Evolutionary conservation across 1,140 invertebrate genomes (phyloP), one percentile per base, ranked within the genome.

Genomic region (Lithobius niger): DNA sequence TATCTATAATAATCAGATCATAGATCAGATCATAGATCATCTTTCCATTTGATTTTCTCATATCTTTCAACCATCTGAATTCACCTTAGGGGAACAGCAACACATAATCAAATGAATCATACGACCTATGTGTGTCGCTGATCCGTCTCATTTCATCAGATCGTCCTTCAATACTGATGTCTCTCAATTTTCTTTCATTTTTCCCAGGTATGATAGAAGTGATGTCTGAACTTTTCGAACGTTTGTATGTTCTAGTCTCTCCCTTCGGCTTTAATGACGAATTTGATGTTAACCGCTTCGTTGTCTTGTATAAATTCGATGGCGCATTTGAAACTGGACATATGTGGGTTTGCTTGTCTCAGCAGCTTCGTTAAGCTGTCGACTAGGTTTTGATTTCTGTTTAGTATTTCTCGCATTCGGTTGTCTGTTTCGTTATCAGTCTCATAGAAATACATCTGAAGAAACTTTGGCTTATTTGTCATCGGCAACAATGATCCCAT

Each of bases 61-160:
- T 24, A 18, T 25, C 55, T 2, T 54, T 15, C n/a, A 19, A 55
- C 55, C 55, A 56, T 3, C 54, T 69, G 64, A 74, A 67, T 61
- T 73, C 64, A 25, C 74, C 71, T 61, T 70, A 48, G 63, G 68
- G 71, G 64, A 73, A 75, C 25, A 75, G 61, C 3, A 75, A 54
- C 25, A 68, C 70, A 66, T 76, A 76, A 64, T 76, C 71, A 26
- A 76, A 60, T 13, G 69, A 64, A 64, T 74, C 71, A 60, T 75
- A 73, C 25, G 60, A 64, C 4, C 66, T 61, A 62, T 75, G 72
- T 55, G 64, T 69, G 58, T 74, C 71, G 10, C 52, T 52, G 48
- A 75, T 63, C 58, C 65, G 60, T 54, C 68, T 57, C 26, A 71
- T 6, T 21, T 47, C 3, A 43, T 52, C 27, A 15, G 54, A 45